These are phyloP conservation scores for Leptinotarsa rubiginosa DNA, from an alignment of 2,888 invertebrate genomes.

Conservation along the genomic window DNA sequence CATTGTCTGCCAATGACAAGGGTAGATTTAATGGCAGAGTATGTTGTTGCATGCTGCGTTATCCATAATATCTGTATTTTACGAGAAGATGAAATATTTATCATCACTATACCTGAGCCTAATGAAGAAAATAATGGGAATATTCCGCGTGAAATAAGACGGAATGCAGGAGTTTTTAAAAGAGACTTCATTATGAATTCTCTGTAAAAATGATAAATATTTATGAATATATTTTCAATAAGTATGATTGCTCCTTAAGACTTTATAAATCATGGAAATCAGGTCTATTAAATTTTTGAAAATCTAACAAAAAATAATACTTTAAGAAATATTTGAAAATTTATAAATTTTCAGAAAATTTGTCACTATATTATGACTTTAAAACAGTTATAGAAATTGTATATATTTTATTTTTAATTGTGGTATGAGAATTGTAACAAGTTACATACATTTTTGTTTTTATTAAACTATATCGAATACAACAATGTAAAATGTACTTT, in stretches of 20 bases:
- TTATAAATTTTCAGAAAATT: conserved; percentile 5
- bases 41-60: conserved; percentile 31
- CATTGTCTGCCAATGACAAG: conserved; percentile 35
- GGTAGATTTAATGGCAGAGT: conserved; percentile 37
- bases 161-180: conserved; percentile 24
- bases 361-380: conserved; percentile 12
- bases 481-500: conserved; percentile 13
- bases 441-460: conserved; percentile 19
- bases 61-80: conserved; percentile 31
- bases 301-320: neutral
- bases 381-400: conserved; percentile 16
- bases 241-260: neutral
- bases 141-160: conserved; percentile 22
- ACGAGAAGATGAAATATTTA: conserved; percentile 27
- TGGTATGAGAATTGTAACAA: conserved; percentile 18
- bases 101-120: conserved; percentile 25
- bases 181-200: conserved; percentile 27
- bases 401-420: conserved; percentile 9
- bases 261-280: neutral
- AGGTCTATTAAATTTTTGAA: neutral
- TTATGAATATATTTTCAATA: conserved; percentile 4
- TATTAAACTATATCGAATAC: conserved; percentile 6
- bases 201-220: conserved; percentile 20
- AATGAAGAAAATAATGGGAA: conserved; percentile 28
- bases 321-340: neutral